Conservation (phyloP, 2,888 invertebrate species). For the Ichneumon xanthorius region DNA sequence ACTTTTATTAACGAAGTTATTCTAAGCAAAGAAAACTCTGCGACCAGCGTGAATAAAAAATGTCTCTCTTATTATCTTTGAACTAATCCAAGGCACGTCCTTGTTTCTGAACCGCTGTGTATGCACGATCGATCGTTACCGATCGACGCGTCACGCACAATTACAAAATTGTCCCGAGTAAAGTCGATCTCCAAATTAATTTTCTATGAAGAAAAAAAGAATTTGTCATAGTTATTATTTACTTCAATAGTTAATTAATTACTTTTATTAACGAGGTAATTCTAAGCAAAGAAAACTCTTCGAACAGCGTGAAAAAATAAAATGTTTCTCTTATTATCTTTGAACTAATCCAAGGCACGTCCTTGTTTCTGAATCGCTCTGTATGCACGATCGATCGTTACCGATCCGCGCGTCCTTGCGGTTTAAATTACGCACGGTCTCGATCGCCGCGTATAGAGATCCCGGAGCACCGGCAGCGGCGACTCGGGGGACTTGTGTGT, state of each 20-base stretch:
- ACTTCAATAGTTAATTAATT: no score
- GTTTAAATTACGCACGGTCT: slow-evolving; percentile 77
- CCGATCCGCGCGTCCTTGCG: slow-evolving; percentile 77
- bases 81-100: slow-evolving; percentile 48
- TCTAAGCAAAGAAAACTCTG: slow-evolving; percentile 22
- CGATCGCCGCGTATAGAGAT: slow-evolving; percentile 65
- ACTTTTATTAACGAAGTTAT: no score
- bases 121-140: slow-evolving; percentile 66
- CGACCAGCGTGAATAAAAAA: slow-evolving; percentile 66
- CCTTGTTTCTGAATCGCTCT: slow-evolving; percentile 63
- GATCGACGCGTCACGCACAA: slow-evolving; percentile 70
- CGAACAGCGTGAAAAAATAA: slow-evolving; percentile 65
- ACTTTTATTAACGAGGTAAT: no score
- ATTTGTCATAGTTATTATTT: not conserved
- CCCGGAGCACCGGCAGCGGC: slow-evolving; percentile 36
- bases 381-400: slow-evolving; percentile 66
- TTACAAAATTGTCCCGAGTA: not conserved
- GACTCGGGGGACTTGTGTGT: slow-evolving; percentile 25
- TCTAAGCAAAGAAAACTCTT: slow-evolving; percentile 24
- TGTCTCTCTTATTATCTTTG: slow-evolving; percentile 3
- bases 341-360: slow-evolving; percentile 37
- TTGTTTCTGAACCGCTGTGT: slow-evolving; percentile 62
- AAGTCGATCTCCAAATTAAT: no score
- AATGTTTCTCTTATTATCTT: slow-evolving; percentile 28
- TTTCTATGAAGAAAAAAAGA: not conserved